Base-by-base conservation (phyloP, 2,113 vertebrate species). In the Oryctolagus cuniculus region DNA sequence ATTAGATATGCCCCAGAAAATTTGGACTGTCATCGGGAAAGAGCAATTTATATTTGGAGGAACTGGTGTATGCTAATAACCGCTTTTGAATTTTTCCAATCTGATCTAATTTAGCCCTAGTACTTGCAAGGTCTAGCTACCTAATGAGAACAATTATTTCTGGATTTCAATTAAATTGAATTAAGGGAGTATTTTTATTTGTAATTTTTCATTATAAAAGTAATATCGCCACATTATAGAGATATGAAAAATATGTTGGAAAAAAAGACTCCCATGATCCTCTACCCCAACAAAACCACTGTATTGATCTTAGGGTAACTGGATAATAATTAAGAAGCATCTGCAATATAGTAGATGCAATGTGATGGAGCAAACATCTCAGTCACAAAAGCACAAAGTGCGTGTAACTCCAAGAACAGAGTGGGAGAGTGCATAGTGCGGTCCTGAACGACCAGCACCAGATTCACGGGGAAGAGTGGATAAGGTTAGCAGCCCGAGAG, bases 71-170 rank as follows among this genome's bases (percentile, higher is more conserved):
- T 82, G 74, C 89, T 97, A 95, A 89, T 95, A 95, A 82, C 90
- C 36, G 77, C 22, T 90, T 96, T 58, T 77, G 49, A 96, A 64
- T 93, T 92, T 96, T 94, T 94, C 86, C 79, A 95, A 36, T 94
- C 73, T 92, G 69, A 90, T 94, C 92, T 96, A 95, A 96, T 96
- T 97, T 91, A 96, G 89, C 70, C 77, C 31, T 86, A 61, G 85
- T 86, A 89, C 73, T 96, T 84, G 77, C 83, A 94, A 96, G 96
- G 95, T 92, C 94, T 96, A 63, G 83, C 86, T 96, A 91, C 96
- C 94, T 97, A 97, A 97, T 97, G 96, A 97, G 94, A 97, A 91
- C 95, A 97, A 97, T 96, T 97, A 96, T 97, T 97, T 96, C 94
- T 95, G 91, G 82, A 96, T 95, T 95, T 96, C 96, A 96, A 97